Conservation (phyloP, 2,888 invertebrate genomes). For the Schizotus pectinicornis region DNA sequence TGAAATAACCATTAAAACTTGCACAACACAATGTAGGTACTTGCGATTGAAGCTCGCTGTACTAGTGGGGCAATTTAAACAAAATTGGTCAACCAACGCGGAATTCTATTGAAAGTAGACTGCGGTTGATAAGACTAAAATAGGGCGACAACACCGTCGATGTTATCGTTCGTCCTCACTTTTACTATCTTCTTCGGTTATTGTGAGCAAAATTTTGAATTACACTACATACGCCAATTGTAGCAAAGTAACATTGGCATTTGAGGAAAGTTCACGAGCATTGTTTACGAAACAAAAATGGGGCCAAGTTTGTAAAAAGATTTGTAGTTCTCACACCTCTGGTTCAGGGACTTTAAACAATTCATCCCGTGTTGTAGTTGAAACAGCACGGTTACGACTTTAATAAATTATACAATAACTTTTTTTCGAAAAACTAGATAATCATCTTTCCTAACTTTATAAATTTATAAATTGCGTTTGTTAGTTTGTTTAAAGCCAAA, state of each 20-base stretch:
- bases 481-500: too few relatives aligned
- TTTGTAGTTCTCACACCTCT: slow-evolving; percentile 1
- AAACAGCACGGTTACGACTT: background rate
- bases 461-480: too few relatives aligned
- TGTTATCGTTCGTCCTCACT: slow-evolving; percentile 14
- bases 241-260: slow-evolving; percentile 10
- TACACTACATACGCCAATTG: too few relatives aligned
- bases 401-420: too few relatives aligned
- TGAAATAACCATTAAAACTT: slow-evolving; percentile 4
- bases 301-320: background rate
- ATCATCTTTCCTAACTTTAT: too few relatives aligned
- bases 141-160: slow-evolving; percentile 19
- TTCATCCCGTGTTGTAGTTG: background rate
- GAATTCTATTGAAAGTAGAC: slow-evolving; percentile 15
- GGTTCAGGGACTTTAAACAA: background rate
- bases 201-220: background rate
- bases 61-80: slow-evolving; percentile 8
- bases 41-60: background rate
- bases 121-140: slow-evolving; percentile 18
- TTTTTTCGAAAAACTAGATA: too few relatives aligned
- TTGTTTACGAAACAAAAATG: slow-evolving; percentile 2
- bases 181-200: slow-evolving; percentile 8
- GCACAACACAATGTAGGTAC: slow-evolving; percentile 6
- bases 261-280: slow-evolving; percentile 1
- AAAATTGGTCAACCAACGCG: slow-evolving; percentile 11